A percentile compares a stretch with the other conserved stretches of the same genome.
Evolutionary conservation across 2,888 invertebrate species (phyloP).

Genomic region (Gerosis bhagava): DNA sequence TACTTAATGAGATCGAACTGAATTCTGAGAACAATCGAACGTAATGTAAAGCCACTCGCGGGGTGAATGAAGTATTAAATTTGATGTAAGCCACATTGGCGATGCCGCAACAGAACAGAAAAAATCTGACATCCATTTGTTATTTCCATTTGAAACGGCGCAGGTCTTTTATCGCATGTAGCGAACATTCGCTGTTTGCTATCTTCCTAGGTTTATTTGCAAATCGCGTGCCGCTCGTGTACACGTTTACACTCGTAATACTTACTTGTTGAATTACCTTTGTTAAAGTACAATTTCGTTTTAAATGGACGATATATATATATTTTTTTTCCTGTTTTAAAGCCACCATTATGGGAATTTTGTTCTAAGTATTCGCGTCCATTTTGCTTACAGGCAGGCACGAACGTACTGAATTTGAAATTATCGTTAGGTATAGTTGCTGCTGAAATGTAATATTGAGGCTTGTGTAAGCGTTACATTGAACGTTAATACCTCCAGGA

Average conservation of each 20-base stretch:
- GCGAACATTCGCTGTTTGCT: constrained; percentile 63
- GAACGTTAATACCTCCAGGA: too few relatives aligned
- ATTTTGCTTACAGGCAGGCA: constrained; percentile 7
- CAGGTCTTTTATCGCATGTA: constrained; percentile 68
- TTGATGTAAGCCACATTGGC: constrained; percentile 44
- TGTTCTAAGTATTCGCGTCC: constrained; percentile 15
- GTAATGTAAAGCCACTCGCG: constrained; percentile 30
- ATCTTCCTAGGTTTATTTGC: constrained; percentile 76
- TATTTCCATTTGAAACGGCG: constrained; percentile 63
- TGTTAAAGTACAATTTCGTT: constrained; percentile 47
- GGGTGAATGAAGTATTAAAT: constrained; percentile 34
- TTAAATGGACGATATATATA: constrained; percentile 30
- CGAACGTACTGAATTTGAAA: constrained; percentile 14
- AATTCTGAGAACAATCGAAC: constrained; percentile 21
- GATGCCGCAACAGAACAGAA: constrained; percentile 39
- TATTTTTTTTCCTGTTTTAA: constrained; percentile 38
- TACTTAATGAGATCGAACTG: constrained; percentile 9
- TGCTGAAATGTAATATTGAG: too few relatives aligned
- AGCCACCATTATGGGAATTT: constrained; percentile 8
- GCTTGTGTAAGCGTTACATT: too few relatives aligned
- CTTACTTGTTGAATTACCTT: constrained; percentile 69
- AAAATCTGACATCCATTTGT: constrained; percentile 58
- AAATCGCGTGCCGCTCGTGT: constrained; percentile 68
- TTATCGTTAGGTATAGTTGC: constrained; percentile 11
- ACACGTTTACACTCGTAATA: constrained; percentile 54